Percentiles rank a stretch among this genome's conserved stretches.
phyloP scores from a whole-genome alignment of 1,140 invertebrate genomes.

The Drosophila setifemur region DNA sequence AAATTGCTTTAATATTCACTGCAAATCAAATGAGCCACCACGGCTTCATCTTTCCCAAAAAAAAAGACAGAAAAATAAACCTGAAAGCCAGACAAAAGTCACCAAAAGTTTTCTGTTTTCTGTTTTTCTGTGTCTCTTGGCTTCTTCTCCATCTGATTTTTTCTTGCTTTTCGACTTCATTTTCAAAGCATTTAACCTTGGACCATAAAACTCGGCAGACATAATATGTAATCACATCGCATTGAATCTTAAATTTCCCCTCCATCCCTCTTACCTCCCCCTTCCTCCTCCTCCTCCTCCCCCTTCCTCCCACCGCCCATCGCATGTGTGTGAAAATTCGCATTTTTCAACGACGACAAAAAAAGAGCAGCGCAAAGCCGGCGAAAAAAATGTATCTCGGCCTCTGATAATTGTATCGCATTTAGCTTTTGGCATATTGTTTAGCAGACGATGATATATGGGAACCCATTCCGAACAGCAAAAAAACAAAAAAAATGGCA shows the following conservation, averaged over 20 bases:
- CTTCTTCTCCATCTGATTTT: slow-evolving; percentile 10
- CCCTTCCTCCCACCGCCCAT: not conserved
- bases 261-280: too few relatives aligned
- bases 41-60: slow-evolving; percentile 21
- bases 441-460: slow-evolving; percentile 66
- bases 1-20: slow-evolving; percentile 82
- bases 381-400: slow-evolving; percentile 48
- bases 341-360: slow-evolving; percentile 47
- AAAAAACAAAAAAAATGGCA: too few relatives aligned
- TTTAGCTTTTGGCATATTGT: slow-evolving; percentile 76
- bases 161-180: slow-evolving; percentile 48
- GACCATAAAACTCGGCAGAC: slow-evolving; percentile 80
- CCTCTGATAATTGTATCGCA: slow-evolving; percentile 73
- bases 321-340: slow-evolving; percentile 73
- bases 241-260: slow-evolving; percentile 64
- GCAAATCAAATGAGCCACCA: slow-evolving; percentile 79
- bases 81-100: slow-evolving; percentile 67
- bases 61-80: slow-evolving; percentile 22
- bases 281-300: not conserved
- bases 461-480: slow-evolving; percentile 27
- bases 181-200: slow-evolving; percentile 80
- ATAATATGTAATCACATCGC: slow-evolving; percentile 76
- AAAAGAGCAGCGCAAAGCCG: slow-evolving; percentile 13
- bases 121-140: slow-evolving; percentile 21
- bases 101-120: slow-evolving; percentile 50